Percentiles rank a stretch among this genome's conserved stretches.
Evolutionary conservation across 1,140 invertebrate genomes (phyloP).

Genomic region (Nasonia vitripennis): DNA sequence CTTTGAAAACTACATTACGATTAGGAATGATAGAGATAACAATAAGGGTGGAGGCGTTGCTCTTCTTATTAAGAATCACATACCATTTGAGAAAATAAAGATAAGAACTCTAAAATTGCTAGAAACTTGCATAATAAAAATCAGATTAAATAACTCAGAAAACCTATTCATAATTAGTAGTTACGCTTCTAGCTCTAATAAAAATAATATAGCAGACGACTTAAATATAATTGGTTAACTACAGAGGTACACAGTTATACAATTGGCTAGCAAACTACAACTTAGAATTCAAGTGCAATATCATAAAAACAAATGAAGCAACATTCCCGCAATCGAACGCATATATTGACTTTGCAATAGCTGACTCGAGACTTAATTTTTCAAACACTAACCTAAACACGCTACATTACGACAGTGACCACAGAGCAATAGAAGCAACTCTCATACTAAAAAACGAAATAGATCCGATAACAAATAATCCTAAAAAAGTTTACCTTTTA

Average conservation of each 20-base stretch:
- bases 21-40: too few species aligned
- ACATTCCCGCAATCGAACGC: neutral
- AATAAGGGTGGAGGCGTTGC: too few species aligned
- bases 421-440: neutral
- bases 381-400: neutral
- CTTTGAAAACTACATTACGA: slow-evolving; percentile 44
- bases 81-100: slow-evolving; percentile 27
- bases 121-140: slow-evolving; percentile 37
- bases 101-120: neutral
- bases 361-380: neutral
- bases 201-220: slow-evolving; percentile 36
- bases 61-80: neutral
- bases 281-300: neutral
- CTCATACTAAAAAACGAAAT: neutral
- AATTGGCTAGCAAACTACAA: neutral
- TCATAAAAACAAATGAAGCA: neutral
- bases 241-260: neutral
- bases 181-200: slow-evolving; percentile 38
- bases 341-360: neutral
- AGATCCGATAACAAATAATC: too few species aligned
- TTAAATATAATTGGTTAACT: slow-evolving; percentile 35
- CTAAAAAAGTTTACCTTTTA: neutral
- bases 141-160: slow-evolving; percentile 4
- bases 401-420: neutral
- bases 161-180: slow-evolving; percentile 42